Conservation (phyloP, 2,113 vertebrate species). For the Smithornis capensis region DNA sequence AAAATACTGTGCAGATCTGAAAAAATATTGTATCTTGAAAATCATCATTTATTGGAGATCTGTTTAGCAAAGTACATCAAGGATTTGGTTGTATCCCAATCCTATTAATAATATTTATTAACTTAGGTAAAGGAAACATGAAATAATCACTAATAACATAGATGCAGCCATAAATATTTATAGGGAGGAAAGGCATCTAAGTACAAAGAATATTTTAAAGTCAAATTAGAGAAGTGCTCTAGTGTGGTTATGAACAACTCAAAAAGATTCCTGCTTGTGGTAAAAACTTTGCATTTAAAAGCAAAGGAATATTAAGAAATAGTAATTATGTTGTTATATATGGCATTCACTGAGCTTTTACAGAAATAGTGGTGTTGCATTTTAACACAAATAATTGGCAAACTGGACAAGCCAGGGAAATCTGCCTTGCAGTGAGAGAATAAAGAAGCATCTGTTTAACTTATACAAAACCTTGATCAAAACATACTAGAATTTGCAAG, state of each 20-base stretch:
- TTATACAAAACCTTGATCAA: not conserved
- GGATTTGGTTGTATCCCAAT: not conserved
- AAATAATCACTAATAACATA: not conserved
- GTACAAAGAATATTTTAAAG: not conserved
- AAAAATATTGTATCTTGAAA: not conserved
- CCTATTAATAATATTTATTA: not conserved
- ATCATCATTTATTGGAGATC: not conserved
- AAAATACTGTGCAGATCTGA: not conserved
- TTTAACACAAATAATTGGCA: not conserved
- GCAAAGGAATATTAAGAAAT: not conserved
- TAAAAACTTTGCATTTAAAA: not conserved
- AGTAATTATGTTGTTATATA: not conserved
- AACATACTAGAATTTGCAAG: not conserved
- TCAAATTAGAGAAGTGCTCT: not conserved
- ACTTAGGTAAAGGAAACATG: not conserved
- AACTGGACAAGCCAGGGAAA: not conserved
- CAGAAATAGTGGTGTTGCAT: not conserved
- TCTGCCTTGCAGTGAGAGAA: not conserved
- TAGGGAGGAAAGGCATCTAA: not conserved
- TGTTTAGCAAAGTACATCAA: not conserved
- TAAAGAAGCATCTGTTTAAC: not conserved
- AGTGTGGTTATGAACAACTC: not conserved
- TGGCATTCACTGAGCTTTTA: not conserved
- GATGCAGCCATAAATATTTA: not conserved
- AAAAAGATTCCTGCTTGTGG: not conserved